Conservation (phyloP, 2,113 vertebrate species). For the Noctilio leporinus region DNA sequence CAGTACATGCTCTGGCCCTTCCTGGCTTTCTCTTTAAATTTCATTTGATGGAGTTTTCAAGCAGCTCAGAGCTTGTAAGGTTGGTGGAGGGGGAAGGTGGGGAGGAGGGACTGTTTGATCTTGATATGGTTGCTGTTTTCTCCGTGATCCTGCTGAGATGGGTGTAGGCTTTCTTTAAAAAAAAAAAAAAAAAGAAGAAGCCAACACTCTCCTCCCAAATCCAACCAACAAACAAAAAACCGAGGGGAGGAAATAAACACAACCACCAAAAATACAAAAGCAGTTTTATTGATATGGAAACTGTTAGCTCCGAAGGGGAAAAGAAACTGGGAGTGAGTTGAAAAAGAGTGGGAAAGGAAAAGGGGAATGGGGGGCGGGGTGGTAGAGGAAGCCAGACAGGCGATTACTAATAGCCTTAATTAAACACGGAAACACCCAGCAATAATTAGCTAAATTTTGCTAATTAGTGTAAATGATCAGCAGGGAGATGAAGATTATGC, state of each 20-base stretch:
- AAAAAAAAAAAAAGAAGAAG: not conserved
- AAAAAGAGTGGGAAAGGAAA: not conserved
- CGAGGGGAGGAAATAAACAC: not conserved
- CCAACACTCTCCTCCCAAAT: not conserved
- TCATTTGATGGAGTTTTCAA: conserved; percentile 40
- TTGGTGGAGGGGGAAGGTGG: not conserved
- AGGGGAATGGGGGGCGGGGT: not conserved
- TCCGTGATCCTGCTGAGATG: not conserved
- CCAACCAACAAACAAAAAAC: not conserved
- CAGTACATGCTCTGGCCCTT: not conserved
- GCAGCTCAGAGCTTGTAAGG: not conserved
- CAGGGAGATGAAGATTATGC: conserved; percentile 58
- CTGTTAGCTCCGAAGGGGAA: not conserved
- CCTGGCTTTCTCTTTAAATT: not conserved
- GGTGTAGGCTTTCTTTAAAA: not conserved
- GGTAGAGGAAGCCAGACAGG: not conserved
- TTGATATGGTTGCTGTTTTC: not conserved
- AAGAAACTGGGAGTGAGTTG: not conserved
- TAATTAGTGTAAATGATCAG: conserved; percentile 71
- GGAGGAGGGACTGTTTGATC: not conserved
- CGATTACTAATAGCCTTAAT: conserved; percentile 65
- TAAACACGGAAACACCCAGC: conserved; percentile 46
- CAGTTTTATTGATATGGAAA: not conserved
- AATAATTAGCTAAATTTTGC: conserved; percentile 69
- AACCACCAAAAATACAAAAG: not conserved